These are phyloP conservation scores for Rhaphigaster nebulosa DNA, from an alignment of 2,888 invertebrate genomes.

Conservation along the genomic window DNA sequence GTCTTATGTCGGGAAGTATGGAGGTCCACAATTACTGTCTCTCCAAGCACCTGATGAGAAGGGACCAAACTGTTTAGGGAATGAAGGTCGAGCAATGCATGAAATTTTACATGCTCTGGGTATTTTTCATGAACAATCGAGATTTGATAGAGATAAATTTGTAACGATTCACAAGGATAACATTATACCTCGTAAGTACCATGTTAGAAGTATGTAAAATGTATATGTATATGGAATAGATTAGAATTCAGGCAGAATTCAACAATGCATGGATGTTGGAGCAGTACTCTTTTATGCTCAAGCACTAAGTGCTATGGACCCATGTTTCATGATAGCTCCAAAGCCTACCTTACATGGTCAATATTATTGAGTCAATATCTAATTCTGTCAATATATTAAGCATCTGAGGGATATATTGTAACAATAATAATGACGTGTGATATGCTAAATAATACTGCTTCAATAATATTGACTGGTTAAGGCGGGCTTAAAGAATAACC, in stretches of 20 bases:
- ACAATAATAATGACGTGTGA: too few relatives aligned
- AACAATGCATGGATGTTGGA: too few relatives aligned
- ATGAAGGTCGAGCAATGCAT: slow-evolving; percentile 82
- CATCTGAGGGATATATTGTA: too few relatives aligned
- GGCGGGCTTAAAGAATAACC: too few relatives aligned
- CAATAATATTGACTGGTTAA: too few relatives aligned
- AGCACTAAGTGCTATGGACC: too few relatives aligned
- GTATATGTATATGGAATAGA: not conserved
- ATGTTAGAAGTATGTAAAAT: not conserved
- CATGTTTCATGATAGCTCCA: too few relatives aligned
- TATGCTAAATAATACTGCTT: too few relatives aligned
- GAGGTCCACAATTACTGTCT: slow-evolving; percentile 81
- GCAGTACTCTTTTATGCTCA: too few relatives aligned
- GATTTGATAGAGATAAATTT: slow-evolving; percentile 80
- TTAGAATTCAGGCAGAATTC: not conserved
- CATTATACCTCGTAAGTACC: slow-evolving; percentile 73
- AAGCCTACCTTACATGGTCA: too few relatives aligned
- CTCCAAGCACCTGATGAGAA: slow-evolving; percentile 76
- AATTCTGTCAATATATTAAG: too few relatives aligned
- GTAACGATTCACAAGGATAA: slow-evolving; percentile 80
- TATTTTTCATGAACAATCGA: slow-evolving; percentile 84
- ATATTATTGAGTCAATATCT: too few relatives aligned
- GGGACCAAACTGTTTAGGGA: slow-evolving; percentile 77
- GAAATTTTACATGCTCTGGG: slow-evolving; percentile 87
- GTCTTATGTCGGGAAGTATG: slow-evolving; percentile 81